Evolutionary conservation across 2,888 invertebrate species (phyloP), one percentile per base, ranked within the genome.

Genomic region (Harpalus rufipes): DNA sequence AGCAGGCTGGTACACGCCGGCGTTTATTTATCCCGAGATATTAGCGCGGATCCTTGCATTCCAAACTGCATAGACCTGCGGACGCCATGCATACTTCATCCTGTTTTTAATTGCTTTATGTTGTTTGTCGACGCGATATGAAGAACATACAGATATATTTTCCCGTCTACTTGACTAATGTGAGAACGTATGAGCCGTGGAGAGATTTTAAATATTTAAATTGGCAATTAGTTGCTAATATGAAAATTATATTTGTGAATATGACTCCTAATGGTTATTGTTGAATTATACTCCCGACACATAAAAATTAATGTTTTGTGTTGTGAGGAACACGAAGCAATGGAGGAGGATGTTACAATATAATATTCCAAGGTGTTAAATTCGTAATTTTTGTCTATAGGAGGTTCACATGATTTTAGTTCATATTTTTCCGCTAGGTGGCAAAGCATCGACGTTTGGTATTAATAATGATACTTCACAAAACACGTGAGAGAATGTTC

Each of bases 201-300:
- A 51, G 56, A 25, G 63, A 81, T 56, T 68, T 56, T 16, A 81
- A 65, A 7, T 74, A 74, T 83, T 41, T 83, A 83, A 83, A 83
- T 83, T 83, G 83, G 59, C 83, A 83, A 83, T 83, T 83, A 83
- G 61, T 74, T 72, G 44, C 51, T 74, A 68, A 68, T 68, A 68
- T 68, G 32, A 68, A 68, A 68, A 68, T 68, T 63, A 63, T 63
- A 68, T 68, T 39, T 68, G 39, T 39, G 41, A 18, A 74, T 8
- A 21, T 25, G 14, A 41, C 32, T 68, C n/a, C 41, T 16, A 68
- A 68, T 39, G 68, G 16, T 74, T 74, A 74, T 74, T 74, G 72
- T 41, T 74, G 6, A 74, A 74, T 74, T 74, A 74, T 74, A 16
- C 68, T 68, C 10, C n/a, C 14, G 2, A 10, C 7, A 25, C 21